Percentiles rank a stretch among this genome's conserved stretches.
Conservation (phyloP, 64 coral and sea anemone species). For the Anthopleura sola region DNA sequence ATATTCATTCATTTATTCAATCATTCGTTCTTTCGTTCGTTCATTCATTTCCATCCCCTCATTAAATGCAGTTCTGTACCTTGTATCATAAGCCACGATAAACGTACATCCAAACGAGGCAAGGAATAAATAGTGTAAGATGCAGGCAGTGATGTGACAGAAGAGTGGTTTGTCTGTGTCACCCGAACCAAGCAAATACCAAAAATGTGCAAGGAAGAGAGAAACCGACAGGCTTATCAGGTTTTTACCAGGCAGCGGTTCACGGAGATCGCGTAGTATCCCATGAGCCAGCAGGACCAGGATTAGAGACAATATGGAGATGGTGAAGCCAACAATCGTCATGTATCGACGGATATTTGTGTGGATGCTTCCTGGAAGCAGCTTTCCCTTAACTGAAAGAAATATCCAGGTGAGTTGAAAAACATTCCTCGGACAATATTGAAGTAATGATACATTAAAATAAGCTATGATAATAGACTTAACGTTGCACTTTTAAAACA, state of each 20-base stretch:
- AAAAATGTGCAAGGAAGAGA: constrained; percentile 75
- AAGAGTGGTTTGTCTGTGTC: constrained; percentile 55
- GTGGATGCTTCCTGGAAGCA: neutral
- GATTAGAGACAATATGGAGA: constrained; percentile 26
- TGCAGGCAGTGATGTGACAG: constrained; percentile 45
- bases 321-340: constrained; percentile 40
- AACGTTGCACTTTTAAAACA: too few species aligned
- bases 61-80: neutral
- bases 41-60: too few species aligned
- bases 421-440: neutral
- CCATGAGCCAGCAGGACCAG: constrained; percentile 25
- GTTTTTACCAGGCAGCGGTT: constrained; percentile 86
- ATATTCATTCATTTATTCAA: too few species aligned
- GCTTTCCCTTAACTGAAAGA: neutral
- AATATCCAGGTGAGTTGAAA: neutral
- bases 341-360: constrained; percentile 23
- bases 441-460: neutral
- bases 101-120: constrained; percentile 72
- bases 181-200: constrained; percentile 64
- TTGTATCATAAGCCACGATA: constrained; percentile 84
- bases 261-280: constrained; percentile 58
- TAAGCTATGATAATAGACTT: neutral
- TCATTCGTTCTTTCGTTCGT: too few species aligned
- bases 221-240: constrained; percentile 80
- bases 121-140: constrained; percentile 79